Percentiles rank a stretch among this genome's conserved stretches.
Evolutionary conservation across 2,888 invertebrate species (phyloP).

Genomic region (Brachyopa scutellaris): DNA sequence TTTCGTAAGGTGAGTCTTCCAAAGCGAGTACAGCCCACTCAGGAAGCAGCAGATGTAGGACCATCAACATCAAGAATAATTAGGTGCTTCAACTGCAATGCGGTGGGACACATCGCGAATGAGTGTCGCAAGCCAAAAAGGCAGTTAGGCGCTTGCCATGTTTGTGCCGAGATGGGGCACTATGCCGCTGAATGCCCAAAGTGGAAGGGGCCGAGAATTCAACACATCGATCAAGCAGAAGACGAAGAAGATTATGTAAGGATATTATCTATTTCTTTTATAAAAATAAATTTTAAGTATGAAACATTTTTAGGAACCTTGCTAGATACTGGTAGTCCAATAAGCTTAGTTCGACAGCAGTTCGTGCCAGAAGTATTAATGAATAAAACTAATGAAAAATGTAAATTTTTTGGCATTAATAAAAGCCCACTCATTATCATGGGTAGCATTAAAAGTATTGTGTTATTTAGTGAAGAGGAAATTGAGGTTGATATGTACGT

Average conservation of each 20-base stretch:
- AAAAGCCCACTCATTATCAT: background rate
- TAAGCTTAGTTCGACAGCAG: background rate
- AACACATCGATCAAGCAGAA: background rate
- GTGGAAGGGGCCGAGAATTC: background rate
- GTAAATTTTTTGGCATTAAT: background rate
- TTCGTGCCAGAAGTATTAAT: background rate
- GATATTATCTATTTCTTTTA: background rate
- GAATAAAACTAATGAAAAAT: background rate
- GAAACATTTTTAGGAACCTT: background rate
- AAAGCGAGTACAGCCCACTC: background rate
- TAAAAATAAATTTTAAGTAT: background rate
- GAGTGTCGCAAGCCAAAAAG: background rate
- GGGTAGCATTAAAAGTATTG: background rate
- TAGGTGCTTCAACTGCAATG: slow-evolving; percentile 28
- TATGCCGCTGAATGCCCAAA: slow-evolving; percentile 12
- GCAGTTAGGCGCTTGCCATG: background rate
- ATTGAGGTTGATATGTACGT: background rate
- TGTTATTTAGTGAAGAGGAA: background rate
- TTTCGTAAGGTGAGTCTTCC: too few species aligned
- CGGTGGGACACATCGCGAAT: slow-evolving; percentile 6
- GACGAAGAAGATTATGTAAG: background rate
- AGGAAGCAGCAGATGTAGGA: background rate
- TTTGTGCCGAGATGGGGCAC: slow-evolving; percentile 16
- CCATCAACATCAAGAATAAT: background rate
- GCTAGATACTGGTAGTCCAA: background rate